A percentile compares a stretch with the other conserved stretches of the same genome.
These are phyloP conservation scores for Candoia aspera DNA, from an alignment of 2,113 vertebrate genomes.

Conservation along the genomic window DNA sequence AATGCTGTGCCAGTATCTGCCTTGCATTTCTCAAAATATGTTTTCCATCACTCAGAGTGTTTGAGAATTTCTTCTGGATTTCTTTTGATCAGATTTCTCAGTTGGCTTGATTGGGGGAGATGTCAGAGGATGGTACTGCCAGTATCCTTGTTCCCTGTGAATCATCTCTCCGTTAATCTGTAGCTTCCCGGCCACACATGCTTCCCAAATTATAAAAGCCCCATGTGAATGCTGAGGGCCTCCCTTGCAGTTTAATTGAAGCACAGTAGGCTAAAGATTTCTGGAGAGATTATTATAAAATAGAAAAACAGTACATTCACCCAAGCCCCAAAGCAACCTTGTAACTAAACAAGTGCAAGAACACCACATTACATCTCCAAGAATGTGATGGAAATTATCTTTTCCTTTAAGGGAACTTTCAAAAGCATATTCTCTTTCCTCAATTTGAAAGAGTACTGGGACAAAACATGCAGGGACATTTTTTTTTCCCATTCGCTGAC, in stretches of 20 bases:
- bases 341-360: neutral
- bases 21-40: neutral
- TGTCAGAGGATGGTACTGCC: neutral
- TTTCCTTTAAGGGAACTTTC: neutral
- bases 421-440: neutral
- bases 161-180: neutral
- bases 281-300: neutral
- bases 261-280: neutral
- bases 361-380: neutral
- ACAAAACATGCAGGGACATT: neutral
- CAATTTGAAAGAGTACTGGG: neutral
- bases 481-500: neutral
- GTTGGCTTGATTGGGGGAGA: neutral
- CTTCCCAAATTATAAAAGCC: neutral
- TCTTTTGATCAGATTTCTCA: neutral
- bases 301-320: neutral
- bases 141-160: neutral
- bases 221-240: neutral
- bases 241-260: neutral
- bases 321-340: neutral
- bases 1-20: neutral
- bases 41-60: too few relatives aligned
- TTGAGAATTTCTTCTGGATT: neutral
- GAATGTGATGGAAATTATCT: neutral
- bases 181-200: neutral